These are phyloP conservation scores for Dascyllus trimaculatus DNA, from an alignment of 2,113 vertebrate species.

Conservation along the genomic window DNA sequence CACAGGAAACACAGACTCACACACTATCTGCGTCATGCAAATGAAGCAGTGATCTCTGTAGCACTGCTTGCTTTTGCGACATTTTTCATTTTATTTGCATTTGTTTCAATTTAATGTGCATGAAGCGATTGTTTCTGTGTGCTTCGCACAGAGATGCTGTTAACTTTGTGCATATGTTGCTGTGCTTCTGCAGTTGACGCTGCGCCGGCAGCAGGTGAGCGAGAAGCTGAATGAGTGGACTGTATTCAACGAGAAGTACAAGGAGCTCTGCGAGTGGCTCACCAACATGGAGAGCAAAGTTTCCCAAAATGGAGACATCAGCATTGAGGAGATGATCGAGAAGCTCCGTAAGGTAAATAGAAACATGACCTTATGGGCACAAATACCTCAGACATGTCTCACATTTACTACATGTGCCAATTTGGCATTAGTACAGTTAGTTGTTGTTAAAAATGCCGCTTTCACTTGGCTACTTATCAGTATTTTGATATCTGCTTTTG, in stretches of 20 bases:
- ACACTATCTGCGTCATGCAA: slow-evolving; percentile 41
- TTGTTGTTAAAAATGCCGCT: not conserved
- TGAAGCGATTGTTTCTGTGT: not conserved
- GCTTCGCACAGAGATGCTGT: not conserved
- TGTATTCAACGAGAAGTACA: slow-evolving; percentile 94
- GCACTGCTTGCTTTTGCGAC: slow-evolving; percentile 14
- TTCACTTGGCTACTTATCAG: not conserved
- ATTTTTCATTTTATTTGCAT: not conserved
- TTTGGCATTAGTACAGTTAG: not conserved
- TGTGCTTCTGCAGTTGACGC: slow-evolving; percentile 86
- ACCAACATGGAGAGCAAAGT: slow-evolving; percentile 98
- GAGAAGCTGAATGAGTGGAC: slow-evolving; percentile 95
- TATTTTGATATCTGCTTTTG: not conserved
- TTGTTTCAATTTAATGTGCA: not conserved
- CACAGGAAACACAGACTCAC: slow-evolving; percentile 76
- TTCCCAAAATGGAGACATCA: slow-evolving; percentile 95
- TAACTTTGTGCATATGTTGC: not conserved
- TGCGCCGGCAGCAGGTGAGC: slow-evolving; percentile 90
- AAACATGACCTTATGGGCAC: not conserved
- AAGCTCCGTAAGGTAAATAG: slow-evolving; percentile 93
- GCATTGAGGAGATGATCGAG: slow-evolving; percentile 99
- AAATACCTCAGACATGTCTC: no score
- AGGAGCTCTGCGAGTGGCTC: slow-evolving; percentile 97
- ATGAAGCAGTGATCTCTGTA: slow-evolving; percentile 21
- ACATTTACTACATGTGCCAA: no score